Conservation (phyloP, 1,140 invertebrate species). For the Cydia amplana region DNA sequence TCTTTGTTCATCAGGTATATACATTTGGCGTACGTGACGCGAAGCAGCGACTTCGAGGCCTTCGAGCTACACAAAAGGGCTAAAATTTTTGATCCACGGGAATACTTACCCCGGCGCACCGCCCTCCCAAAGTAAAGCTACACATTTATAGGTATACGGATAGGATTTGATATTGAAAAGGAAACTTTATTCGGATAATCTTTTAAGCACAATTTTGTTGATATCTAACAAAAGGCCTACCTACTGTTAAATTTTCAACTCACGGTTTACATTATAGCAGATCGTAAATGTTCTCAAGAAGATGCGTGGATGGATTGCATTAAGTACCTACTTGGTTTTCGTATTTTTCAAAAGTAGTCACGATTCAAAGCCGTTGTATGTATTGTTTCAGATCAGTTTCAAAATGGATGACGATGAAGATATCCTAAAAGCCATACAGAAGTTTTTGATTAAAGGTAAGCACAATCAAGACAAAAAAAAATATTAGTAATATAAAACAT, state of each 20-base stretch:
- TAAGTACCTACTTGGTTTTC: background rate
- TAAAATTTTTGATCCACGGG: slow-evolving; percentile 39
- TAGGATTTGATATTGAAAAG: slow-evolving; percentile 23
- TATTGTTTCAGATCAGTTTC: slow-evolving; percentile 31
- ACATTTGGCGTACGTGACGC: slow-evolving; percentile 36
- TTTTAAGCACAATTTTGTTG: background rate
- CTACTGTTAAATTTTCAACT: slow-evolving; percentile 44
- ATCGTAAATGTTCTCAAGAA: slow-evolving; percentile 42
- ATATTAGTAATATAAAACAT: no score
- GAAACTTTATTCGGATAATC: slow-evolving; percentile 31
- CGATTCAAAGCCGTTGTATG: slow-evolving; percentile 3
- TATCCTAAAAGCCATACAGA: slow-evolving; percentile 22
- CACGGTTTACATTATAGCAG: slow-evolving; percentile 48
- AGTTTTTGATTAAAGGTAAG: slow-evolving; percentile 33
- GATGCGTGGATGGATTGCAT: slow-evolving; percentile 34
- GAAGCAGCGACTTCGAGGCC: slow-evolving; percentile 35
- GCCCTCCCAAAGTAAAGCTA: slow-evolving; percentile 25
- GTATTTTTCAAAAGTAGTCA: slow-evolving; percentile 34
- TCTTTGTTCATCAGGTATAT: slow-evolving; percentile 38
- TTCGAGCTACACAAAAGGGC: slow-evolving; percentile 36
- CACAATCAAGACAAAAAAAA: background rate
- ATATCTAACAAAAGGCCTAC: background rate
- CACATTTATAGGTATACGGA: slow-evolving; percentile 24
- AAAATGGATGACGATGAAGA: slow-evolving; percentile 33
- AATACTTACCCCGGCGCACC: slow-evolving; percentile 48